A percentile compares a stretch with the other conserved stretches of the same genome.
phyloP scores from a whole-genome alignment of 2,888 invertebrate species.

The Cantharis lateralis region DNA sequence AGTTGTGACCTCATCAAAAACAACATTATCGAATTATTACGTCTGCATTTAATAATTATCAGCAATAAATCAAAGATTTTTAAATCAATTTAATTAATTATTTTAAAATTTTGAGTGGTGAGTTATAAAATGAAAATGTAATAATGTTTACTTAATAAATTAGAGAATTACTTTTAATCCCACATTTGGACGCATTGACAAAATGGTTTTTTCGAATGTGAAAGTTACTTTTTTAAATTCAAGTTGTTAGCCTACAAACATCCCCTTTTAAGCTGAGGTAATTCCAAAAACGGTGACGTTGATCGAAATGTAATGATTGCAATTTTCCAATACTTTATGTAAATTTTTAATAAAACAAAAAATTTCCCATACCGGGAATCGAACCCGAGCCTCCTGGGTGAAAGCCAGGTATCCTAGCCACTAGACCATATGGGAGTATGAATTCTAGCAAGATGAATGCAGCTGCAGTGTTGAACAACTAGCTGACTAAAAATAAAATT shows the following conservation, averaged over 20 bases:
- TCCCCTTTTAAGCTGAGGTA: neutral
- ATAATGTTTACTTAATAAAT: too few species aligned
- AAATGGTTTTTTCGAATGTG: too few species aligned
- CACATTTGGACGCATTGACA: neutral
- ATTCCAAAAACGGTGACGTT: neutral
- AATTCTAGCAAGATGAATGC: neutral
- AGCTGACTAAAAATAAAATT: neutral
- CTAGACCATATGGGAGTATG: conserved; percentile 61
- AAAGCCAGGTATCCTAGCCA: conserved; percentile 75
- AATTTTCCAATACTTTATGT: neutral
- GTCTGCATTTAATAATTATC: neutral
- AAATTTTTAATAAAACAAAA: conserved; percentile 31
- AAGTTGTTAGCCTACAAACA: neutral
- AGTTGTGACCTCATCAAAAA: neutral
- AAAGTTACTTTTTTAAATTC: neutral
- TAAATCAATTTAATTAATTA: too few species aligned
- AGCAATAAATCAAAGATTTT: too few species aligned
- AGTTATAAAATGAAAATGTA: too few species aligned
- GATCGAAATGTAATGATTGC: neutral
- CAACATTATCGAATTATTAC: neutral
- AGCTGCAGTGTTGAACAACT: neutral
- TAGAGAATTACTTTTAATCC: neutral
- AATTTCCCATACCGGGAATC: conserved; percentile 71
- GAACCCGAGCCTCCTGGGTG: conserved; percentile 77
- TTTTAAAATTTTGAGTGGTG: too few species aligned